Conservation (phyloP, 2,888 invertebrate genomes). For the Chloromyia formosa region DNA sequence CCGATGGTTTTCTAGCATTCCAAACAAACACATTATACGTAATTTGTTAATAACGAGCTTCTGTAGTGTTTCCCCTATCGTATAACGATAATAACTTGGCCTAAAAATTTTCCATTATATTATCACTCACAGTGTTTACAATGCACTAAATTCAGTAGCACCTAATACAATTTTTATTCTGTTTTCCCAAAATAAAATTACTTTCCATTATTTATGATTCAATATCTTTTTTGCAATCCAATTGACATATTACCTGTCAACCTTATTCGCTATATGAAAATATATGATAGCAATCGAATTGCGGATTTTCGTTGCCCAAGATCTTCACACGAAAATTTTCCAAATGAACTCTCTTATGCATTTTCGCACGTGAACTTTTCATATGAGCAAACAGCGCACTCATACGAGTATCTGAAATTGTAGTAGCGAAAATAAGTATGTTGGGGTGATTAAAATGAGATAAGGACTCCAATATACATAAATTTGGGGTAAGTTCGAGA, state of each 20-base stretch:
- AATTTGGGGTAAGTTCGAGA: not conserved
- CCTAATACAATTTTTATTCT: not conserved
- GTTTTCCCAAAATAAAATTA: conserved; percentile 12
- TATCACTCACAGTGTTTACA: no score
- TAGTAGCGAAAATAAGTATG: conserved; percentile 15
- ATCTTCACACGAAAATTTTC: no score
- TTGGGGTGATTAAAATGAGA: conserved; percentile 36
- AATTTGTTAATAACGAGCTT: no score
- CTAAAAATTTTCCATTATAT: no score
- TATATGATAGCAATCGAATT: conserved; percentile 21
- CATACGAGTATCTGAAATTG: not conserved
- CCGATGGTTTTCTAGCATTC: no score
- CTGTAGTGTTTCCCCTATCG: no score
- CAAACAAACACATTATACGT: no score
- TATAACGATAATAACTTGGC: no score
- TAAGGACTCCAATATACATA: conserved; percentile 8
- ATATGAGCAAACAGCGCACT: not conserved
- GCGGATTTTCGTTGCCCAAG: not conserved
- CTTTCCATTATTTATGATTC: conserved; percentile 19
- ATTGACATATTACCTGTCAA: conserved; percentile 48
- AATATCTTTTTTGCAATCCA: conserved; percentile 27
- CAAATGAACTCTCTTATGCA: not conserved
- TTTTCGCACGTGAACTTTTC: not conserved
- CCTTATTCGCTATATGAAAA: conserved; percentile 37
- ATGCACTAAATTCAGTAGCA: conserved; percentile 21